phyloP scores from a whole-genome alignment of 2,113 vertebrate species.

The Mormyrus iriodes region DNA sequence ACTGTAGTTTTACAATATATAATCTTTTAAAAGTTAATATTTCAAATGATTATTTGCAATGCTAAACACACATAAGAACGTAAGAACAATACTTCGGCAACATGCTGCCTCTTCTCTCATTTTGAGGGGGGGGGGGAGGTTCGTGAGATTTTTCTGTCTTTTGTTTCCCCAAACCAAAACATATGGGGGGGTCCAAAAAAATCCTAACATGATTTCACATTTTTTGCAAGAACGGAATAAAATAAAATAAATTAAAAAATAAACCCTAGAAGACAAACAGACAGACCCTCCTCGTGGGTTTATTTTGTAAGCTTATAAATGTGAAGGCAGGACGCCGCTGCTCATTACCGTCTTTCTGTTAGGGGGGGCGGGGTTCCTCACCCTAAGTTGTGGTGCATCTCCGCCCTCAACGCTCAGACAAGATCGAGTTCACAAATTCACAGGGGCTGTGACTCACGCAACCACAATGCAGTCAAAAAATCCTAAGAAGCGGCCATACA shows the following conservation, averaged over 20 bases:
- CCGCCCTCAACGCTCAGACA: not conserved
- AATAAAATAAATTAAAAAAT: constrained; percentile 16
- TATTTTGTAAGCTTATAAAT: not conserved
- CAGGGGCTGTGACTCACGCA: not conserved
- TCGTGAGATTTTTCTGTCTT: constrained; percentile 27
- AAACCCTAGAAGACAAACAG: not conserved
- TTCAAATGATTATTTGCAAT: constrained; percentile 44
- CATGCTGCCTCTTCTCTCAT: constrained; percentile 50
- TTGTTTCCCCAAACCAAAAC: constrained; percentile 8
- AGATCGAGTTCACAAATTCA: not conserved
- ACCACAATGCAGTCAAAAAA: constrained; percentile 16
- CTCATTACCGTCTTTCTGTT: not conserved
- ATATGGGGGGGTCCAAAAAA: not conserved
- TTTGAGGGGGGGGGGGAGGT: constrained; percentile 8
- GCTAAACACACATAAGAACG: constrained; percentile 46
- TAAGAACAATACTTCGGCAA: constrained; percentile 43
- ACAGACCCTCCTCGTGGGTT: constrained; percentile 6
- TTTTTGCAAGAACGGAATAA: constrained; percentile 13
- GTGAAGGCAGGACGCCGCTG: not conserved
- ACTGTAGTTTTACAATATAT: constrained; percentile 52
- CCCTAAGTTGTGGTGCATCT: not conserved
- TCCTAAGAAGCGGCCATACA: not conserved
- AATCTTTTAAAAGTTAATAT: constrained; percentile 33
- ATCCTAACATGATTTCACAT: constrained; percentile 16
- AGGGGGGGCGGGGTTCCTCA: not conserved